Conservation (phyloP, 2,888 invertebrate species). For the Eustalomyia histrio region DNA sequence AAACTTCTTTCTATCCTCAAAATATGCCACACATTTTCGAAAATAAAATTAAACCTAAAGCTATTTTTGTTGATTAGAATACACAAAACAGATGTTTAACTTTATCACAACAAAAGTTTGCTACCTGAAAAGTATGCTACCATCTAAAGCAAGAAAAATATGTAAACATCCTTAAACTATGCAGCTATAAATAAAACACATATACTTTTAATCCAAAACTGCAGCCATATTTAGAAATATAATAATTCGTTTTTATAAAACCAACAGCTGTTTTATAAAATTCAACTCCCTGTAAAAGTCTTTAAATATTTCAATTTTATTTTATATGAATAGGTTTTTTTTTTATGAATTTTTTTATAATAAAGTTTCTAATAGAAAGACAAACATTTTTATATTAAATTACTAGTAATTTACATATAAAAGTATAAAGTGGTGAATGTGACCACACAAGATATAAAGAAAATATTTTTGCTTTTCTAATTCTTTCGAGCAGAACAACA, state of each 20-base stretch:
- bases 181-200: background rate
- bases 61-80: too few species aligned
- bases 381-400: slow-evolving; percentile 61
- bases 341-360: background rate
- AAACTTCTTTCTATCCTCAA: too few species aligned
- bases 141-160: background rate
- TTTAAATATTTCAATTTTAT: too few species aligned
- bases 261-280: background rate
- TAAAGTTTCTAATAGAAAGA: slow-evolving; percentile 35
- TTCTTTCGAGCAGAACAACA: slow-evolving; percentile 1
- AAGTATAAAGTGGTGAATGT: slow-evolving; percentile 23
- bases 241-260: background rate
- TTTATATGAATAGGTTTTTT: too few species aligned
- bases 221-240: background rate
- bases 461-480: slow-evolving; percentile 8
- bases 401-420: slow-evolving; percentile 60
- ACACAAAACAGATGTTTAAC: background rate
- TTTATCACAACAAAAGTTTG: background rate
- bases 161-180: background rate
- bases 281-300: background rate
- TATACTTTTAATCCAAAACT: background rate
- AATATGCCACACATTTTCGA: too few species aligned
- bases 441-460: slow-evolving; percentile 16
- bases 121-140: background rate
- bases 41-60: too few species aligned